These are phyloP conservation scores for Aspiorhynchus laticeps DNA, from an alignment of 2,113 vertebrate genomes.

Conservation along the genomic window DNA sequence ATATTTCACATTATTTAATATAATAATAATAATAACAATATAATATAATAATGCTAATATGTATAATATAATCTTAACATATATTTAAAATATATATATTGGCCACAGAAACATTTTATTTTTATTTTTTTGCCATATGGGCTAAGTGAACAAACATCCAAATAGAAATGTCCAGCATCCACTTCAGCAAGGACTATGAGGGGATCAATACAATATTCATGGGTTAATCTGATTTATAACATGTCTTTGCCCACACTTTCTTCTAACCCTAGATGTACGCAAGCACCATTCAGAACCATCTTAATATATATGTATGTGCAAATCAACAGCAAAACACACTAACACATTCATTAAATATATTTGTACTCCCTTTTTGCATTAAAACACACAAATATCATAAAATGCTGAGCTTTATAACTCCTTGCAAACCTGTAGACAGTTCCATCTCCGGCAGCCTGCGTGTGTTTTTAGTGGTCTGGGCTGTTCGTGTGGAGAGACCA, in stretches of 20 bases:
- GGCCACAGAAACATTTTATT: neutral
- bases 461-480: conserved; percentile 1
- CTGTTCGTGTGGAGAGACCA: neutral
- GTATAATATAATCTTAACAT: neutral
- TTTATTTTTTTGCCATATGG: neutral
- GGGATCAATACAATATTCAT: neutral
- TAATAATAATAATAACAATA: too few species aligned
- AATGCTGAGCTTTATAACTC: conserved; percentile 21
- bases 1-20: neutral
- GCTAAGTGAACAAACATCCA: neutral
- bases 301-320: neutral
- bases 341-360: conserved; percentile 20
- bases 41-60: too few species aligned
- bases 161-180: neutral
- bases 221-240: neutral
- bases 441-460: neutral
- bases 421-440: conserved; percentile 27
- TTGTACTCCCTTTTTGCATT: neutral
- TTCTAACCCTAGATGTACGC: neutral
- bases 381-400: neutral
- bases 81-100: neutral
- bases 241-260: neutral
- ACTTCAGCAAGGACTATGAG: neutral
- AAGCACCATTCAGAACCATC: neutral
- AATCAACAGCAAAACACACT: conserved; percentile 14